Evolutionary conservation across 1,140 invertebrate genomes (phyloP).

Genomic region (Penaeus vannamei): DNA sequence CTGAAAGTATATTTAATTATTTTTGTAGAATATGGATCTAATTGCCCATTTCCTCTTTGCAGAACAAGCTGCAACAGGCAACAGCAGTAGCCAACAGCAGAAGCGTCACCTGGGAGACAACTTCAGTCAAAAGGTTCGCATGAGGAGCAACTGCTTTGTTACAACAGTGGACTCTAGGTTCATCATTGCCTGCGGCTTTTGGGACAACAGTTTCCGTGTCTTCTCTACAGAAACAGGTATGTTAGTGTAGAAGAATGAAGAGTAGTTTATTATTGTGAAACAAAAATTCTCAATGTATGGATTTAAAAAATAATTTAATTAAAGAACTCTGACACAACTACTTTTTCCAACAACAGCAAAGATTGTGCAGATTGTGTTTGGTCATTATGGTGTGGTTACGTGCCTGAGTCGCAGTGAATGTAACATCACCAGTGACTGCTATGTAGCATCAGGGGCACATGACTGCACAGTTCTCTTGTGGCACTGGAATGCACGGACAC

Average conservation of each 20-base stretch:
- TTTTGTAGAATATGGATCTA: not conserved
- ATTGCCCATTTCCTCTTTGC: slow-evolving; percentile 69
- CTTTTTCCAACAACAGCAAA: slow-evolving; percentile 80
- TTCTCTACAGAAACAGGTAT: slow-evolving; percentile 96
- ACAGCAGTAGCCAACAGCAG: slow-evolving; percentile 69
- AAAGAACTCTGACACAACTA: slow-evolving; percentile 35
- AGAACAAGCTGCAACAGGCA: slow-evolving; percentile 66
- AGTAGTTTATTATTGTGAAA: no score
- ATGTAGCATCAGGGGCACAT: slow-evolving; percentile 96
- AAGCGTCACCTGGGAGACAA: slow-evolving; percentile 95
- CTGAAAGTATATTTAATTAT: no score
- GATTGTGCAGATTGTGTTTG: slow-evolving; percentile 98
- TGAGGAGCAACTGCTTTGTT: slow-evolving; percentile 95
- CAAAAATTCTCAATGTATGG: no score
- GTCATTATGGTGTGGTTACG: slow-evolving; percentile 98
- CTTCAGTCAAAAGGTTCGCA: slow-evolving; percentile 94
- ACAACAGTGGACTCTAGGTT: slow-evolving; percentile 92
- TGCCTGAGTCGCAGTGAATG: slow-evolving; percentile 97
- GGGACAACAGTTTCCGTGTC: slow-evolving; percentile 99
- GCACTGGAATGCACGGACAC: slow-evolving; percentile 98
- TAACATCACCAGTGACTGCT: slow-evolving; percentile 98
- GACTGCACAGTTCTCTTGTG: slow-evolving; percentile 98
- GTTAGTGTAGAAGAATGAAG: no score
- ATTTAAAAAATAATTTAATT: no score
- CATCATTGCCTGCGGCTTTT: slow-evolving; percentile 98